Evolutionary conservation across 2,888 invertebrate species (phyloP).

Genomic region (Exephanes ischioxanthus): DNA sequence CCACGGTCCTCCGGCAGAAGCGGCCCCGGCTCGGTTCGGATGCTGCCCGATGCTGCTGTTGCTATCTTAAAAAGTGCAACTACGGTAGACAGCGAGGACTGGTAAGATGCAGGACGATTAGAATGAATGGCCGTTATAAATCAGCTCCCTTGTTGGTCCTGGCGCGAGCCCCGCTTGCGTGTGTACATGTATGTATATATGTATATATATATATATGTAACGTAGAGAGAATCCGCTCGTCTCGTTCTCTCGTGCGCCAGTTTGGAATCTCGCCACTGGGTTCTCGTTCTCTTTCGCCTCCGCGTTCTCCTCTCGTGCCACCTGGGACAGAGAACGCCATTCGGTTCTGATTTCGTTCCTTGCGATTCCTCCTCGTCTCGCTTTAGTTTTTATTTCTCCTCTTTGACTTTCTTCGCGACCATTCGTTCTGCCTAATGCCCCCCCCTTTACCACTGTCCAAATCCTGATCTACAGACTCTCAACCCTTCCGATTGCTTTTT

Average conservation of each 20-base stretch:
- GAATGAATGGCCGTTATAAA: slow-evolving; percentile 82
- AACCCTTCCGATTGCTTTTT: slow-evolving; percentile 35
- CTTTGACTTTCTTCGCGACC: slow-evolving; percentile 60
- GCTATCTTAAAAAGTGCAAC: slow-evolving; percentile 79
- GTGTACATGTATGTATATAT: slow-evolving; percentile 29
- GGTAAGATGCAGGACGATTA: slow-evolving; percentile 82
- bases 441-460: slow-evolving; percentile 68
- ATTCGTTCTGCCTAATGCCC: slow-evolving; percentile 70
- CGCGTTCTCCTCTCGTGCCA: slow-evolving; percentile 49
- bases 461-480: slow-evolving; percentile 71
- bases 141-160: slow-evolving; percentile 80
- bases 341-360: slow-evolving; percentile 64
- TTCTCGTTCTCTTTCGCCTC: slow-evolving; percentile 40
- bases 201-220: slow-evolving; percentile 11
- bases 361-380: slow-evolving; percentile 48
- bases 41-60: slow-evolving; percentile 52
- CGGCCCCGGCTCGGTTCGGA: slow-evolving; percentile 31
- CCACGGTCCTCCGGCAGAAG: slow-evolving; percentile 70
- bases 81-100: slow-evolving; percentile 75
- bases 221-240: slow-evolving; percentile 17
- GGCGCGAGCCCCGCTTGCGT: slow-evolving; percentile 49
- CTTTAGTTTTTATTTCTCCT: slow-evolving; percentile 25
- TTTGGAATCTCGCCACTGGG: slow-evolving; percentile 56
- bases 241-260: slow-evolving; percentile 47
- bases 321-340: slow-evolving; percentile 52